phyloP scores from a whole-genome alignment of 2,888 invertebrate species.

The Campoplex nolae region DNA sequence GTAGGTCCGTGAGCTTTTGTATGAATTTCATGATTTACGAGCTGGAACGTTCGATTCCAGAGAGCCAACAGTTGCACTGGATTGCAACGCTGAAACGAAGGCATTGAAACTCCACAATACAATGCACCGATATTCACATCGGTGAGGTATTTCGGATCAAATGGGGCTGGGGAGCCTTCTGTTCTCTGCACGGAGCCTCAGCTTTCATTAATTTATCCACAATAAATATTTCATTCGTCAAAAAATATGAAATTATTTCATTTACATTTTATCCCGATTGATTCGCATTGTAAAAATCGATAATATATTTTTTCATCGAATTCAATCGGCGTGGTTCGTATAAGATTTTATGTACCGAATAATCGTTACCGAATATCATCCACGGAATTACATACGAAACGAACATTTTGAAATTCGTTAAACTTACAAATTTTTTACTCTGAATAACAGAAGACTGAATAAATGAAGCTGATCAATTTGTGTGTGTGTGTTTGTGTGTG shows the following conservation, averaged over 20 bases:
- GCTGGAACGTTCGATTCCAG: conserved; percentile 53
- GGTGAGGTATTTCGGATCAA: background rate
- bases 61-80: conserved; percentile 51
- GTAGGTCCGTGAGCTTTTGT: conserved; percentile 20
- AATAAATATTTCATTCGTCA: background rate
- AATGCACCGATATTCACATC: conserved; percentile 23
- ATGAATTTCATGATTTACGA: conserved; percentile 54
- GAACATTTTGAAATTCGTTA: background rate
- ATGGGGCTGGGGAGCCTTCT: background rate
- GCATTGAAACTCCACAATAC: conserved; percentile 25
- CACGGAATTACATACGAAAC: background rate
- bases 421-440: background rate
- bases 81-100: conserved; percentile 30
- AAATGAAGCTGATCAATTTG: background rate
- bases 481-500: too few relatives aligned
- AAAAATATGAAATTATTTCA: background rate
- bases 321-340: background rate
- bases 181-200: background rate
- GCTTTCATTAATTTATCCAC: background rate
- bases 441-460: background rate
- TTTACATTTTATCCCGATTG: background rate
- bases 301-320: background rate
- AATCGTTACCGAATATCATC: too few relatives aligned
- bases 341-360: background rate
- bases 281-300: background rate